These are phyloP conservation scores for Tadarida brasiliensis DNA, from an alignment of 2,797 vertebrate genomes.

Conservation along the genomic window DNA sequence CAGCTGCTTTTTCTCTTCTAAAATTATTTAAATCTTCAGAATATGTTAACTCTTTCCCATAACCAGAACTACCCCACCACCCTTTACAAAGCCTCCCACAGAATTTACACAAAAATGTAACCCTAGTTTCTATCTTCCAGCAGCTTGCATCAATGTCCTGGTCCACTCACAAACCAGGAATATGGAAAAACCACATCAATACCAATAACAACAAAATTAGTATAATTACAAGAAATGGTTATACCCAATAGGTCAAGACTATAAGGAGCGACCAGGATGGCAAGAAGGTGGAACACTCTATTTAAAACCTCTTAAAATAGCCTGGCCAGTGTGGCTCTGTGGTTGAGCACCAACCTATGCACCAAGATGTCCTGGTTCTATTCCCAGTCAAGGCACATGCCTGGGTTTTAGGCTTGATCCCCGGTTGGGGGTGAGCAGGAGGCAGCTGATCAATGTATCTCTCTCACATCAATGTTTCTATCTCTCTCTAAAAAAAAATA, in stretches of 20 bases:
- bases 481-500: too few species aligned
- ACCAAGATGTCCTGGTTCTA: too few species aligned
- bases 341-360: too few species aligned
- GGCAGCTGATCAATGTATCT: too few species aligned
- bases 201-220: background rate
- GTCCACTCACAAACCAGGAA: background rate
- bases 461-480: too few species aligned
- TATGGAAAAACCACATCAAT: background rate
- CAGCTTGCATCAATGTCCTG: background rate
- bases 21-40: conserved; percentile 51
- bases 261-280: background rate
- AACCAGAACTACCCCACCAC: background rate
- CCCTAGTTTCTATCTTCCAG: background rate
- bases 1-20: conserved; percentile 20
- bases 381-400: too few species aligned
- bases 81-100: background rate
- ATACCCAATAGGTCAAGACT: background rate
- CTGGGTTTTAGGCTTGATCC: too few species aligned
- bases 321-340: too few species aligned
- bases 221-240: conserved; percentile 5
- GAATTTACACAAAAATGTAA: background rate
- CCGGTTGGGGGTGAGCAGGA: too few species aligned
- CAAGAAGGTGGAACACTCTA: background rate
- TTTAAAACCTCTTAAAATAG: conserved; percentile 23
- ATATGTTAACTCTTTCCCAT: conserved; percentile 30